These are phyloP conservation scores for Panulirus ornatus DNA, from an alignment of 1,140 invertebrate species.

Conservation along the genomic window DNA sequence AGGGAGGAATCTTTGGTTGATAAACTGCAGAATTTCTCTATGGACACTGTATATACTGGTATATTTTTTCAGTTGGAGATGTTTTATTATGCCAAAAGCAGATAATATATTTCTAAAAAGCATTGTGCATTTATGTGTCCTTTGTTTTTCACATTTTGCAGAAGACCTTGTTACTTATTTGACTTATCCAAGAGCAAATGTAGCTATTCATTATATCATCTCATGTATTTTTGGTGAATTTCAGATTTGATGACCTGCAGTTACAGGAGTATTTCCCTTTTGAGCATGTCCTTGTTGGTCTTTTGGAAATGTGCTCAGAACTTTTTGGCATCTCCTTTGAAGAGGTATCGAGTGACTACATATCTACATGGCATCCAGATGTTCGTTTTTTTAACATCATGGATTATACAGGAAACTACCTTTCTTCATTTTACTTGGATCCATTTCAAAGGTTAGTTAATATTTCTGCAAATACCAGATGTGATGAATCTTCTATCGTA, in stretches of 20 bases:
- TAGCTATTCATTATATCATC: neutral
- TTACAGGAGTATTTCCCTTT: conserved; percentile 91
- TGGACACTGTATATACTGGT: too few species aligned
- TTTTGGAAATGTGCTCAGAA: conserved; percentile 86
- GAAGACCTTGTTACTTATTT: too few species aligned
- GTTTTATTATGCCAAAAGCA: too few species aligned
- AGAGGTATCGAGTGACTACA: conserved; percentile 77
- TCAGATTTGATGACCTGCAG: conserved; percentile 84
- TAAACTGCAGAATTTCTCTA: too few species aligned
- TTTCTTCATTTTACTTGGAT: conserved; percentile 91
- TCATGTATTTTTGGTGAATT: neutral
- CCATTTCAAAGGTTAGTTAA: conserved; percentile 83
- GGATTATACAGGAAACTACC: conserved; percentile 84
- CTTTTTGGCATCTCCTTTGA: conserved; percentile 91
- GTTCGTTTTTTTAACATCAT: conserved; percentile 90
- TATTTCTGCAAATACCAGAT: neutral
- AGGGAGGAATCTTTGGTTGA: too few species aligned
- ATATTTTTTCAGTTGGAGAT: too few species aligned
- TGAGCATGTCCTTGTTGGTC: conserved; percentile 85
- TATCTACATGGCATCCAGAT: conserved; percentile 89
- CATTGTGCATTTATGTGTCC: too few species aligned
- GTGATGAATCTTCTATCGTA: too few species aligned
- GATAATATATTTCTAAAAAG: too few species aligned
- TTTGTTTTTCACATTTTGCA: too few species aligned
- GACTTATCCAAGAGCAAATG: neutral